phyloP scores from a whole-genome alignment of 2,797 vertebrate species.

The Anolis apletophallus region DNA sequence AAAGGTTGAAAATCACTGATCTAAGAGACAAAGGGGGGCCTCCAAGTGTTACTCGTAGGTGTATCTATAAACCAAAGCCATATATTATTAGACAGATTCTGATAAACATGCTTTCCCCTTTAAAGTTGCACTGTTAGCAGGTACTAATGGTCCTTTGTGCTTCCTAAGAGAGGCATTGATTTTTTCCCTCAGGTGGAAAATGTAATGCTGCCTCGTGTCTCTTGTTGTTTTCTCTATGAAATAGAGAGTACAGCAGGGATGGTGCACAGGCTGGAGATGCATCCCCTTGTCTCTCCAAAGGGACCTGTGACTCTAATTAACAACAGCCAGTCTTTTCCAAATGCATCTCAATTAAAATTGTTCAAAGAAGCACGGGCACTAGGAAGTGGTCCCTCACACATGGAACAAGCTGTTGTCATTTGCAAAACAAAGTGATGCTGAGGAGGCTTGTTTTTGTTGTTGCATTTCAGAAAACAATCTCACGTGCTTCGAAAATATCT shows the following conservation, averaged over 20 bases:
- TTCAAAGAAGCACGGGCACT: slow-evolving; percentile 38
- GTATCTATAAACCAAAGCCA: background rate
- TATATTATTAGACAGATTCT: slow-evolving; percentile 42
- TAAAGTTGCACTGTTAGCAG: slow-evolving; percentile 38
- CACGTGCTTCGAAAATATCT: slow-evolving; percentile 33
- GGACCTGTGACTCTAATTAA: slow-evolving; percentile 62
- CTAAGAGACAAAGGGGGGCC: background rate
- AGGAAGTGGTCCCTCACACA: slow-evolving; percentile 49
- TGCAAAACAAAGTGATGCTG: slow-evolving; percentile 46
- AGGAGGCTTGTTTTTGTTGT: slow-evolving; percentile 1
- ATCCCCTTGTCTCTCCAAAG: slow-evolving; percentile 54
- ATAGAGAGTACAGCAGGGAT: slow-evolving; percentile 26
- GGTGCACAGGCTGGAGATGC: slow-evolving; percentile 53
- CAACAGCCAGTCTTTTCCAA: slow-evolving; percentile 36
- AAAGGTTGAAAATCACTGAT: too few species aligned
- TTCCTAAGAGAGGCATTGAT: slow-evolving; percentile 53
- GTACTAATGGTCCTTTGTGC: slow-evolving; percentile 12
- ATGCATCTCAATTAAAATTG: slow-evolving; percentile 63
- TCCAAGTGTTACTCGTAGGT: background rate
- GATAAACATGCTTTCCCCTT: slow-evolving; percentile 41
- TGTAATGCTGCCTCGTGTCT: slow-evolving; percentile 46
- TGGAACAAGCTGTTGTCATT: slow-evolving; percentile 48
- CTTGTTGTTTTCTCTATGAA: slow-evolving; percentile 49
- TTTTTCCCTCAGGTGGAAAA: slow-evolving; percentile 62
- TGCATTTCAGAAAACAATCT: background rate